Evolutionary conservation across 1,140 invertebrate genomes (phyloP).

Genomic region (Drosophila nikananu): DNA sequence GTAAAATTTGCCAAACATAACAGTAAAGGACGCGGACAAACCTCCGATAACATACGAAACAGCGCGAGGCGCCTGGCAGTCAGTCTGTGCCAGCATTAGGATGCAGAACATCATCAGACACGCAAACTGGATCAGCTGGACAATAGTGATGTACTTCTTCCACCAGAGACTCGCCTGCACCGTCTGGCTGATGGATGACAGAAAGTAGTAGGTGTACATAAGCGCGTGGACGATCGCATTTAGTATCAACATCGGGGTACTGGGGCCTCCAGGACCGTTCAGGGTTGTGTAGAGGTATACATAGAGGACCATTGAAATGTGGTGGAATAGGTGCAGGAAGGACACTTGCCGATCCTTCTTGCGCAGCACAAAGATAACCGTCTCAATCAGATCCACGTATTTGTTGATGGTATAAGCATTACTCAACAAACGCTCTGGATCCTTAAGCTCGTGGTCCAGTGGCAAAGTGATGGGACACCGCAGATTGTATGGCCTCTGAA

Average conservation of each 20-base stretch:
- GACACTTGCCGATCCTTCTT: constrained; percentile 52
- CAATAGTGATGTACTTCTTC: constrained; percentile 43
- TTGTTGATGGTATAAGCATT: constrained; percentile 40
- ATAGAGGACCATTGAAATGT: background rate
- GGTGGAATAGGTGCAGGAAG: constrained; percentile 74
- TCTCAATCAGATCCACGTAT: constrained; percentile 49
- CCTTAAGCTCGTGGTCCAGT: constrained; percentile 30
- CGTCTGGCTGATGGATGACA: constrained; percentile 14
- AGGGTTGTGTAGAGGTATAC: background rate
- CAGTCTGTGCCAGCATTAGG: background rate
- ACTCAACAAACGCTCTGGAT: constrained; percentile 17
- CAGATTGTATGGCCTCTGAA: constrained; percentile 19
- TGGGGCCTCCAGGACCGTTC: background rate
- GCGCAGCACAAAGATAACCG: constrained; percentile 55
- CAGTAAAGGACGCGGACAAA: background rate
- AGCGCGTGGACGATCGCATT: constrained; percentile 22
- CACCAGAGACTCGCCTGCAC: constrained; percentile 32
- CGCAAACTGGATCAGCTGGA: constrained; percentile 33
- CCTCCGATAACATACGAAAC: background rate
- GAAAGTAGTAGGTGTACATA: constrained; percentile 40
- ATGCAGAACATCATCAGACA: background rate
- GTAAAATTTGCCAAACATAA: background rate
- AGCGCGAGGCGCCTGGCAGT: background rate
- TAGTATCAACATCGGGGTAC: background rate
- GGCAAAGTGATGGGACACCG: constrained; percentile 35